These are phyloP conservation scores for Geotrypetes seraphini DNA, from an alignment of 2,797 vertebrate genomes.

Conservation along the genomic window DNA sequence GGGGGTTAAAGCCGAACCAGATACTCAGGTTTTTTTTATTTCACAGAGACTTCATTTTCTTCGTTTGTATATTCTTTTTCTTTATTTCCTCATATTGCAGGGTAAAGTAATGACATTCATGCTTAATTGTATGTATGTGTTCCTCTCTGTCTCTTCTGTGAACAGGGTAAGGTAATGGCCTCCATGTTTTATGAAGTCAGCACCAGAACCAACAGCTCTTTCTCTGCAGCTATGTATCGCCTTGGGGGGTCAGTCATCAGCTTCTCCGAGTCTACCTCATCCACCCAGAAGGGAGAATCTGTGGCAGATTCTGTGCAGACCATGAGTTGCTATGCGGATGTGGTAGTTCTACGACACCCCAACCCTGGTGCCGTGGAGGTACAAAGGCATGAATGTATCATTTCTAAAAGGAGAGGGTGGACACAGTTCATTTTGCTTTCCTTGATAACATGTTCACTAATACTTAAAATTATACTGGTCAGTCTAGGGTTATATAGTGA, in stretches of 20 bases:
- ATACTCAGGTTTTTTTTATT: too few species aligned
- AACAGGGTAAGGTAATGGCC: constrained; percentile 90
- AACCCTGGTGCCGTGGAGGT: constrained; percentile 86
- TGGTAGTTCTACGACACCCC: constrained; percentile 88
- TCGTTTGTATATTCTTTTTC: too few species aligned
- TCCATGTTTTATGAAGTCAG: constrained; percentile 96
- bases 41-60: not conserved
- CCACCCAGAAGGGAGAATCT: constrained; percentile 88
- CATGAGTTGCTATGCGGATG: constrained; percentile 88
- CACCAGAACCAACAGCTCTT: constrained; percentile 91
- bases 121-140: too few species aligned
- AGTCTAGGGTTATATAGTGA: too few species aligned
- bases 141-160: too few species aligned
- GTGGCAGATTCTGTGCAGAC: constrained; percentile 86
- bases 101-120: too few species aligned
- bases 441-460: too few species aligned
- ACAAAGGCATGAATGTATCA: constrained; percentile 6
- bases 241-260: constrained; percentile 82
- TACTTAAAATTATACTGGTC: too few species aligned
- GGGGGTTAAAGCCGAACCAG: too few species aligned
- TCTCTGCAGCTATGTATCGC: constrained; percentile 84
- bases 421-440: too few species aligned
- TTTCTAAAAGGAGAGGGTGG: rapidly evolving
- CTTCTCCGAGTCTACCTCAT: constrained; percentile 85
- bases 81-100: too few species aligned